Base-by-base conservation (phyloP, 23 tunicate species). In the Clavelina lepadiformis region DNA sequence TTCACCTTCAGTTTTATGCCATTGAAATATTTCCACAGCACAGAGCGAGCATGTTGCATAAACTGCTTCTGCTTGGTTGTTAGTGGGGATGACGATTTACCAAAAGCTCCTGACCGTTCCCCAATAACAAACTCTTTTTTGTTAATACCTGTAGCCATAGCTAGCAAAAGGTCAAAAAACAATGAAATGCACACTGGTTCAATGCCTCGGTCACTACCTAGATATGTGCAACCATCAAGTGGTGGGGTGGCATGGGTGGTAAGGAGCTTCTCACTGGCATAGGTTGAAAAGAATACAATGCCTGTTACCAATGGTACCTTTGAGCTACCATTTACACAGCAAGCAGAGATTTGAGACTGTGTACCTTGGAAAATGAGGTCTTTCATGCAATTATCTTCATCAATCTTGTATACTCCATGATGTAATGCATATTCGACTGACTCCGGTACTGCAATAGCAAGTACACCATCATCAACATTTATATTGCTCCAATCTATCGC, bases 181-280 rank as follows among this genome's bases (percentile, higher is more conserved):
- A 89, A 54, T 0, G 97, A 89, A 13, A 89, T 45, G 33, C 80
- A 35, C 0, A 76, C 52, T 18, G 97, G 97, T 23, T 89, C 97
- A 56, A 80, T 64, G 5, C 89, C 97, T 56, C 81, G 75, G 37
- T 89, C 97, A 55, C 72, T 67, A 4, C 97, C 97, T 56, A 76
- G 45, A 57, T 89, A 89, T n/a, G 97, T 89, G 63, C 97, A 89
- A 31, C 83, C 83, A 81, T 81, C 79, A 23, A 89, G 47, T 28
- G 97, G 97, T 24, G 97, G 64, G 26, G 77, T 56, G 29, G 34
- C 65, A 65, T 89, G 97, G 13, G 88, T 69, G 1, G 97, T 56
- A 6, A 89, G 67, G 29, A 89, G 65, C 61, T 75, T 68, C 30
- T 68, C 97, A 31, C 89, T 73, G 21, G 75, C 89, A 72, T 23